These are phyloP conservation scores for Drosophila ohnishii DNA, from an alignment of 1,140 invertebrate species.

Conservation along the genomic window DNA sequence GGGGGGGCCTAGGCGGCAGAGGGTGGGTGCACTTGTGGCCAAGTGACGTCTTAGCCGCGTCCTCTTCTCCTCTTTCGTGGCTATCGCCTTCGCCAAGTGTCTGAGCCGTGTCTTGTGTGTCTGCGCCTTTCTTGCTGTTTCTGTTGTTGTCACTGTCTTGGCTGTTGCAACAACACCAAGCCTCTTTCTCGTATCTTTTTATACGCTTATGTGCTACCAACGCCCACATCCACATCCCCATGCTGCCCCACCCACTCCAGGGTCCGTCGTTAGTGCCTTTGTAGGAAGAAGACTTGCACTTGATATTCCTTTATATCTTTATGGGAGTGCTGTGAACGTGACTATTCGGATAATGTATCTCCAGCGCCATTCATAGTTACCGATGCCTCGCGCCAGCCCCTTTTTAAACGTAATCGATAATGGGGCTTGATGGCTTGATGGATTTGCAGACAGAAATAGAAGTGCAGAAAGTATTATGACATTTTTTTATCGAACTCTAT, in stretches of 20 bases:
- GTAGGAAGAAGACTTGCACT: conserved; percentile 55
- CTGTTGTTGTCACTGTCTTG: conserved; percentile 28
- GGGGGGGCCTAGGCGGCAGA: not conserved
- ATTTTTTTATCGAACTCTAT: not conserved
- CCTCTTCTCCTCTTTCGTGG: conserved; percentile 3
- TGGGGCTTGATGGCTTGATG: conserved; percentile 19
- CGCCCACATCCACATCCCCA: conserved; percentile 9
- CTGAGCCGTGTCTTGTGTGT: conserved; percentile 37
- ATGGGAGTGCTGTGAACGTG: conserved; percentile 52
- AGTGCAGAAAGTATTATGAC: conserved; percentile 6
- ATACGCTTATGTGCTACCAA: conserved; percentile 52
- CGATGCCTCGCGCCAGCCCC: conserved; percentile 9
- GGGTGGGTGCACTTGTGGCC: conserved; percentile 51
- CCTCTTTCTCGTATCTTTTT: conserved; percentile 63
- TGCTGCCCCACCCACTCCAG: not conserved
- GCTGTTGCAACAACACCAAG: conserved; percentile 35
- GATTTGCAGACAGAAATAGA: conserved; percentile 1
- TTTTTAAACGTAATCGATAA: conserved; percentile 41
- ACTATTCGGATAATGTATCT: conserved; percentile 63
- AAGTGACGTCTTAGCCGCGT: conserved; percentile 50
- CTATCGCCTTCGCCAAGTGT: conserved; percentile 52
- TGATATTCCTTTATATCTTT: conserved; percentile 53
- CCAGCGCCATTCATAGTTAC: conserved; percentile 46
- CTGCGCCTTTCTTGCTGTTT: conserved; percentile 15
- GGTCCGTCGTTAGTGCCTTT: conserved; percentile 40